Evolutionary conservation across 2,113 vertebrate species (phyloP), one percentile per base, ranked within the genome.

Genomic region (Caretta caretta): DNA sequence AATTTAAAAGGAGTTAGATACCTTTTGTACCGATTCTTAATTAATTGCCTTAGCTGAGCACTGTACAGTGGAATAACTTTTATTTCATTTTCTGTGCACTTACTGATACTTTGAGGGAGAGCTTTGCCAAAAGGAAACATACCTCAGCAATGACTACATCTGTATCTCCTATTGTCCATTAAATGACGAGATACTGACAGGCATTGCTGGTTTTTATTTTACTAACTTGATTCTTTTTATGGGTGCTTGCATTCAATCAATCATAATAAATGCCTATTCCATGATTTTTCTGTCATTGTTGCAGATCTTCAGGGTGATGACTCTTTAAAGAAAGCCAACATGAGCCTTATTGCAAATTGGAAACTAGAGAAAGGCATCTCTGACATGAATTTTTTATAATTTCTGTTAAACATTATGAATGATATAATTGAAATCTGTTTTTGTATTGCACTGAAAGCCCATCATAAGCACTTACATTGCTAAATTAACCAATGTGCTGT

Each of bases 11-110:
- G 87, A 91, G 84, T 53, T 59, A n/a, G 72, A 92, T 91, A 82
- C 62, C 75, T 95, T 94, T 83, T 57, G 80, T 91, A 94, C 96
- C 80, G 82, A 95, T 95, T 84, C 80, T n/a, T 92, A 96, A 95
- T 97, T 96, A 96, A 96, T 97, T 94, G 80, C 80, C 82, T 86
- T 13, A 0, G 87, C 54, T 86, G 86, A 94, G 57, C 82, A 50
- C 2, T 16, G 81, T 65, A 10, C 89, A 31, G 93, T 90, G 93
- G 56, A 72, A 46, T 38, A 7, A 8, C 75, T 90, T 84, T 93
- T 80, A 79, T 88, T 91, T 94, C 9, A 0, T 54, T 89, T 69
- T 76, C 91, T 80, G 84, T 91, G 89, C 79, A 24, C 7, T 80
- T 92, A 57, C 91, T 57, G 87, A 89, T 90, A 7, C 2, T 0